Base-by-base conservation (phyloP, 2,113 vertebrate genomes). In the Synodontis membranacea region DNA sequence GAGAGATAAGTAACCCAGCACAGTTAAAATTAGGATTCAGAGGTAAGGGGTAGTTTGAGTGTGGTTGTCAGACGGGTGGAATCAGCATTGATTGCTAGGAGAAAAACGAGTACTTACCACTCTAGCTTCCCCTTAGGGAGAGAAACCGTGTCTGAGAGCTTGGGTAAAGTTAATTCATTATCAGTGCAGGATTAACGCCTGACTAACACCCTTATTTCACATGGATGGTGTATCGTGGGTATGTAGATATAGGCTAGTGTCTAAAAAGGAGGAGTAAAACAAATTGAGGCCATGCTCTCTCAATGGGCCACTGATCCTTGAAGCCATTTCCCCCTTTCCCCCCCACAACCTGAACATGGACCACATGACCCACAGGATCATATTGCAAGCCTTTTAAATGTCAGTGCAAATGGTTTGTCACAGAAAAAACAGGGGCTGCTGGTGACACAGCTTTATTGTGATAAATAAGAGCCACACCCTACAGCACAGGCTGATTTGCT, bases 381-480 rank as follows among this genome's bases (percentile, higher is more conserved):
- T 39, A 75, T 88, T 80, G 28, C 81, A 86, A 25, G 75, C 44
- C 37, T 64, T 87, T 66, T 56, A 60, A 58, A 86, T 84, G 75
- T 79, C 54, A 66, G 19, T 31, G 54, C 75, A 58, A 80, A 87
- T 54, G 72, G 15, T 17, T 17, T 37, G 81, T 56, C 62, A 60
- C 6, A 80, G 81, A 80, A 64, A 85, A 78, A 85, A 39, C 25
- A 31, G 21, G 52, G 34, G 3, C 54, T 82, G 17, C 54, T 37
- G 19, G 54, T 62, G 81, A 62, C 37, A 34, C 25, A 34, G 28
- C 58, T 85, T 58, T 74, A 75, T 74, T 86, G 88, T 88, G 66
- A 84, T 42, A 54, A 72, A 83, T 80, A 80, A 64, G 14, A 64
- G 86, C 89, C 84, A 83, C 84, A 25, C 81, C 86, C 84, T 88